These are phyloP conservation scores for Tragopan temminckii DNA, from an alignment of 2,797 vertebrate species.

Conservation along the genomic window DNA sequence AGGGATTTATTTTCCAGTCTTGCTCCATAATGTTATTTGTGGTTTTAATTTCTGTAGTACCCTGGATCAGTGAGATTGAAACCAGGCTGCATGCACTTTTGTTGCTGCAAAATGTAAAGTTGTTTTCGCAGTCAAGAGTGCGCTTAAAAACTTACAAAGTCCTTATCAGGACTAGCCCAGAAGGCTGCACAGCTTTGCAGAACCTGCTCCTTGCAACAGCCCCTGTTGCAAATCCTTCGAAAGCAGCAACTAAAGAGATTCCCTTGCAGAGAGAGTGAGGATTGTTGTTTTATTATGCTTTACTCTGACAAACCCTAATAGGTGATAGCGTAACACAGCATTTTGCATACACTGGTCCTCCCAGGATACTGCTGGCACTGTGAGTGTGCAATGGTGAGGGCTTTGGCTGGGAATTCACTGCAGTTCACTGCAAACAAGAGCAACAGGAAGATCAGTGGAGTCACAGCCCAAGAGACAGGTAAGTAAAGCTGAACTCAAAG, in stretches of 20 bases:
- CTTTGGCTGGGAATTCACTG: neutral
- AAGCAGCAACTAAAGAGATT: neutral
- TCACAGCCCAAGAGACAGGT: neutral
- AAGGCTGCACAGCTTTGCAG: neutral
- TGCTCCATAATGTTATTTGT: neutral
- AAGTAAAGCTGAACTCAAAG: neutral
- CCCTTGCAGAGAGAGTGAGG: neutral
- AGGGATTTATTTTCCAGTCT: constrained; percentile 15
- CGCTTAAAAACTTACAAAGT: neutral
- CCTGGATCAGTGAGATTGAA: neutral
- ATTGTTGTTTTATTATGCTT: neutral
- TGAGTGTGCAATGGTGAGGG: neutral
- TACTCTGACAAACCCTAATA: neutral
- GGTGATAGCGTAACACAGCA: accelerated
- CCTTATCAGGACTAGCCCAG: neutral
- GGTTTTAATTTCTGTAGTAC: neutral
- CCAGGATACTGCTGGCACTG: neutral
- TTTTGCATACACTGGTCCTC: neutral
- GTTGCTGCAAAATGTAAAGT: neutral
- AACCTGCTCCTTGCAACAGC: neutral
- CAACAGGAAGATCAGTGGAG: neutral
- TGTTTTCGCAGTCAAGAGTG: neutral
- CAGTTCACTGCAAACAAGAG: neutral
- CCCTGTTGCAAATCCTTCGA: neutral
- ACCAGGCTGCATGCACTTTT: neutral